Evolutionary conservation across 2,888 invertebrate species (phyloP).

Genomic region (Trichopria drosophilae): DNA sequence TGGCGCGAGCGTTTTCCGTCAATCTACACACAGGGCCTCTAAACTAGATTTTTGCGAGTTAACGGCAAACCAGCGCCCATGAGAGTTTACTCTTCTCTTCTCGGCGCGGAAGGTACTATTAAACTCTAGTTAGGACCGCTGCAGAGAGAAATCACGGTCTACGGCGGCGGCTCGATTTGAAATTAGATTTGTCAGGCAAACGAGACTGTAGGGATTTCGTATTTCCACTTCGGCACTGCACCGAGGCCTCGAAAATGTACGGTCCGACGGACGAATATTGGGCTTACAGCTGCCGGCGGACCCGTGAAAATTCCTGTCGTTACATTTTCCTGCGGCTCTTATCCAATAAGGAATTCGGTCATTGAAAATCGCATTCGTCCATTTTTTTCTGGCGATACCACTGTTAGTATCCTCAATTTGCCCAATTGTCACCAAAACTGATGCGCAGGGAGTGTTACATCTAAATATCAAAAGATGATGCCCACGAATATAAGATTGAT

Average conservation of each 20-base stretch:
- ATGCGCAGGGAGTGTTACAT: too few species aligned
- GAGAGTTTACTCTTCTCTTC: conserved; percentile 35
- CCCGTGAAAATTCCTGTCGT: too few species aligned
- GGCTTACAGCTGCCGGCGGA: too few species aligned
- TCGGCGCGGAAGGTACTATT: conserved; percentile 36
- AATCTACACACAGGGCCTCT: conserved; percentile 44
- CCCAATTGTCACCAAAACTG: too few species aligned
- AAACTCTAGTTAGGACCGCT: conserved; percentile 39
- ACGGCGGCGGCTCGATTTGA: conserved; percentile 28
- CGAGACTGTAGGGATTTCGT: conserved; percentile 28
- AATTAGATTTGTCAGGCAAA: conserved; percentile 35
- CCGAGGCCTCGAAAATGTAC: conserved; percentile 11
- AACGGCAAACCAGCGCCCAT: conserved; percentile 37
- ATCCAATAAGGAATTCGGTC: too few species aligned
- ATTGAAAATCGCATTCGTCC: too few species aligned
- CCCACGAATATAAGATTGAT: too few species aligned
- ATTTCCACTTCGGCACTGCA: too few species aligned
- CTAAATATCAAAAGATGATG: too few species aligned
- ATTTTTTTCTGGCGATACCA: too few species aligned
- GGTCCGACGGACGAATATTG: conserved; percentile 7
- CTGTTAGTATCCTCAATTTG: too few species aligned
- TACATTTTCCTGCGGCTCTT: too few species aligned
- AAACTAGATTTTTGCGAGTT: conserved; percentile 49
- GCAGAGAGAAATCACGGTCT: conserved; percentile 29
- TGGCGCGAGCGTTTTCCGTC: conserved; percentile 33